A percentile compares a stretch with the other conserved stretches of the same genome.
Conservation (phyloP, 2,113 vertebrate species). For the Neomonachus schauinslandi region DNA sequence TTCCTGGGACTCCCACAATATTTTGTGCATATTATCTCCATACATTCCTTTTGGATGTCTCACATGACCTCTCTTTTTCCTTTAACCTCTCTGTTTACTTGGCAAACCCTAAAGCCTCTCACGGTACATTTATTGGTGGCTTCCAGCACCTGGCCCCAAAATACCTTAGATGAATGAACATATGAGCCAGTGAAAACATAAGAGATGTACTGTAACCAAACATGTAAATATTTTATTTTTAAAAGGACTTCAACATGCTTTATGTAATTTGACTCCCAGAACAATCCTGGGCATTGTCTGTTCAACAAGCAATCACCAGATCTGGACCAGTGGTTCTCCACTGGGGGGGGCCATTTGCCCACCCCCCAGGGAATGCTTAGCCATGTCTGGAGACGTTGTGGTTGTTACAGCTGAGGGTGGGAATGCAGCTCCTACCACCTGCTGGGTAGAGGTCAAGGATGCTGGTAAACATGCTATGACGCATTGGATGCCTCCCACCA, state of each 20-base stretch:
- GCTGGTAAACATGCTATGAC: background rate
- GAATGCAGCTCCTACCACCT: background rate
- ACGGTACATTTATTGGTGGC: constrained; percentile 3
- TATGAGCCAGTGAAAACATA: background rate
- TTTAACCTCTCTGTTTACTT: background rate
- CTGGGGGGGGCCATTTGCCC: background rate
- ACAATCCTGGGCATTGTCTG: background rate
- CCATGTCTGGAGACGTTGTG: background rate
- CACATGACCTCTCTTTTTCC: background rate
- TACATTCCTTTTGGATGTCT: background rate
- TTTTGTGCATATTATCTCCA: background rate
- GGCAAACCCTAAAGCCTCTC: background rate
- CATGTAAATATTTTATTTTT: constrained; percentile 33
- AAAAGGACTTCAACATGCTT: background rate
- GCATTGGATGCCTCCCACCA: background rate
- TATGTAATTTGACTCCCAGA: background rate
- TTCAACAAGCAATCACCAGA: background rate
- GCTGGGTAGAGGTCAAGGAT: background rate
- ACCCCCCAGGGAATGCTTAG: background rate
- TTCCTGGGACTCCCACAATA: background rate
- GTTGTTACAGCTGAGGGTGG: background rate
- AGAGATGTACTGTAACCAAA: background rate
- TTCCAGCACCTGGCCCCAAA: background rate
- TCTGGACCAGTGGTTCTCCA: background rate
- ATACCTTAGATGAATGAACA: background rate